phyloP scores from a whole-genome alignment of 2,797 vertebrate genomes.

The Gymnothorax javanicus region DNA sequence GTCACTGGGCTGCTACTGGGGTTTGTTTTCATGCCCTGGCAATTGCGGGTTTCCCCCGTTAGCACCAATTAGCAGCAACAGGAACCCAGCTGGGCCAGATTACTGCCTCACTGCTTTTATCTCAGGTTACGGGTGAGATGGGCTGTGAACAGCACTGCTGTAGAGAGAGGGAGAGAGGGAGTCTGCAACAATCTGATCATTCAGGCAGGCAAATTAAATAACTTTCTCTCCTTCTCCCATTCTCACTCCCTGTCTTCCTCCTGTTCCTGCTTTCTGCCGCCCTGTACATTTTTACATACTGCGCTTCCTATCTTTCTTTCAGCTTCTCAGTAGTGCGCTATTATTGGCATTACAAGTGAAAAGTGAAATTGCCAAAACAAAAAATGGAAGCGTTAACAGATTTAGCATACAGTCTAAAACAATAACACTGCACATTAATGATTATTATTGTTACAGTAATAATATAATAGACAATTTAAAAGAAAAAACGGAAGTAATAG shows the following conservation, averaged over 20 bases:
- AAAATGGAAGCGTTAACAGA: neutral
- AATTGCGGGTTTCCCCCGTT: slow-evolving; percentile 42
- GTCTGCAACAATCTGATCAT: slow-evolving; percentile 42
- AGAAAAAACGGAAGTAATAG: too few relatives aligned
- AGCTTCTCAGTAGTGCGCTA: neutral
- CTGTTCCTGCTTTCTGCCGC: neutral
- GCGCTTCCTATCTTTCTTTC: neutral
- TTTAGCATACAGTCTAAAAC: neutral
- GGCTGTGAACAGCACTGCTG: slow-evolving; percentile 51
- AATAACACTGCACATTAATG: neutral
- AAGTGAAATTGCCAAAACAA: neutral
- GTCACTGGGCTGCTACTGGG: slow-evolving; percentile 28
- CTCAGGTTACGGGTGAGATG: slow-evolving; percentile 34
- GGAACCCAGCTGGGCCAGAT: slow-evolving; percentile 51
- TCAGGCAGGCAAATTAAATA: slow-evolving; percentile 32
- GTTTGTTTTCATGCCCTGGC: slow-evolving; percentile 42
- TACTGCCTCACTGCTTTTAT: slow-evolving; percentile 32
- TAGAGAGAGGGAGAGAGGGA: slow-evolving; percentile 32
- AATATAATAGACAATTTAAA: too few relatives aligned
- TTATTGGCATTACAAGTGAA: neutral
- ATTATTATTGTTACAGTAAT: neutral
- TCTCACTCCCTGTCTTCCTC: slow-evolving; percentile 7
- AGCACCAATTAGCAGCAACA: slow-evolving; percentile 50
- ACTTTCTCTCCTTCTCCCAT: neutral
- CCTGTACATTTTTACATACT: neutral